Conservation (phyloP, 2,888 invertebrate genomes). For the Ganaspis brasiliensis region DNA sequence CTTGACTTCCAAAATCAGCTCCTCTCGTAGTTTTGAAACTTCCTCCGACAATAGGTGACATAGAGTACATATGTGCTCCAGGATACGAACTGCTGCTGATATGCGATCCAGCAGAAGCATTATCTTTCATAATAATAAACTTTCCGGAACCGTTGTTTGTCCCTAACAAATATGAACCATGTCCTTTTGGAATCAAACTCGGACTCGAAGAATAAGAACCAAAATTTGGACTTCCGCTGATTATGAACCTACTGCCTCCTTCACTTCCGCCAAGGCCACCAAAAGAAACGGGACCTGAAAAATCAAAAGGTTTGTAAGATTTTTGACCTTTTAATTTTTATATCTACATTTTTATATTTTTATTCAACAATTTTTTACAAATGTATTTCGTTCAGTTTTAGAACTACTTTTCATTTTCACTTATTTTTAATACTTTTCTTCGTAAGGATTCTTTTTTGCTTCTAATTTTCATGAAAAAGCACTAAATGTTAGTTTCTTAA, state of each 20-base stretch:
- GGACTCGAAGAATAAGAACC: conserved; percentile 53
- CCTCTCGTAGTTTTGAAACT: conserved; percentile 64
- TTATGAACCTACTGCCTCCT: conserved; percentile 54
- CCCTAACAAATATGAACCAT: conserved; percentile 56
- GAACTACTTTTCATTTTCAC: no score
- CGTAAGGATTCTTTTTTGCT: no score
- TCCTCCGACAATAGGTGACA: conserved; percentile 52
- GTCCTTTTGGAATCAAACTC: conserved; percentile 59
- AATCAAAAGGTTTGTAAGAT: not conserved
- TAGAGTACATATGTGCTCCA: conserved; percentile 55
- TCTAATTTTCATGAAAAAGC: no score
- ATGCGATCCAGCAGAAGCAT: conserved; percentile 57
- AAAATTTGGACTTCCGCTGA: conserved; percentile 38
- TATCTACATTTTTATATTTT: no score
- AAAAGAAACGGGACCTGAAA: conserved; percentile 48
- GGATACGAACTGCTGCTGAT: conserved; percentile 60
- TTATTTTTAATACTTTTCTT: no score
- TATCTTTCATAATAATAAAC: conserved; percentile 54
- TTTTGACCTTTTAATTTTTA: not conserved
- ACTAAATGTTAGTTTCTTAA: no score
- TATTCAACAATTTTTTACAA: not conserved
- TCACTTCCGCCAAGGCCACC: conserved; percentile 47
- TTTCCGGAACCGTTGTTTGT: conserved; percentile 47
- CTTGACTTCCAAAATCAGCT: conserved; percentile 57
- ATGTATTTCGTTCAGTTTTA: no score